Conservation (phyloP, 2,797 vertebrate species). For the Botia almorhae region DNA sequence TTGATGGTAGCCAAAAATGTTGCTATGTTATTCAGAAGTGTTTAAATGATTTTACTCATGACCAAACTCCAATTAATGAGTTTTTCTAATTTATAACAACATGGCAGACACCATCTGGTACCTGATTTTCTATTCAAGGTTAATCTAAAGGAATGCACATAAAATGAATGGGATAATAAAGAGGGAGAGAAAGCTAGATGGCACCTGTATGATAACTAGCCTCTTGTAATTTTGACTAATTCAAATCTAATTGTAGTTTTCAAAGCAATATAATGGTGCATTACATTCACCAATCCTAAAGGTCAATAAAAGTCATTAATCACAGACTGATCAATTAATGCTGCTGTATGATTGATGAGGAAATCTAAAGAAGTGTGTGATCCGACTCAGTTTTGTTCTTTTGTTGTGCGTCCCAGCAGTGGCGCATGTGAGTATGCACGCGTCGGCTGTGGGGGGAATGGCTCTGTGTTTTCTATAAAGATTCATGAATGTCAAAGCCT, state of each 20-base stretch:
- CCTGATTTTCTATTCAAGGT: conserved; percentile 40
- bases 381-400: conserved; percentile 10
- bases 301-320: conserved; percentile 25
- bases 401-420: conserved; percentile 28
- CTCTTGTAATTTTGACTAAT: conserved; percentile 12
- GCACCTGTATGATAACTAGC: conserved; percentile 60
- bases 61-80: neutral
- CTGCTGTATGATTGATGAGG: conserved; percentile 36
- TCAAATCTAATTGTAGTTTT: conserved; percentile 18
- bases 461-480: conserved; percentile 32
- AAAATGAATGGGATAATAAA: conserved; percentile 24
- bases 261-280: neutral
- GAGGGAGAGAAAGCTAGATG: neutral
- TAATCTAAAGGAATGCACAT: conserved; percentile 51
- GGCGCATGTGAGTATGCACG: conserved; percentile 25
- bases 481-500: conserved; percentile 53
- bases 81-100: neutral
- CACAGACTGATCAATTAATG: conserved; percentile 24
- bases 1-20: neutral
- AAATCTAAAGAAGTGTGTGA: conserved; percentile 3
- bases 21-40: neutral
- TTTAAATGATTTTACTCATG: too few relatives aligned
- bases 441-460: conserved; percentile 10
- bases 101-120: conserved; percentile 44
- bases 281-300: conserved; percentile 10